Percentiles rank a stretch among this genome's conserved stretches.
Evolutionary conservation across 2,113 vertebrate species (phyloP).

Genomic region (Tupaia tana): DNA sequence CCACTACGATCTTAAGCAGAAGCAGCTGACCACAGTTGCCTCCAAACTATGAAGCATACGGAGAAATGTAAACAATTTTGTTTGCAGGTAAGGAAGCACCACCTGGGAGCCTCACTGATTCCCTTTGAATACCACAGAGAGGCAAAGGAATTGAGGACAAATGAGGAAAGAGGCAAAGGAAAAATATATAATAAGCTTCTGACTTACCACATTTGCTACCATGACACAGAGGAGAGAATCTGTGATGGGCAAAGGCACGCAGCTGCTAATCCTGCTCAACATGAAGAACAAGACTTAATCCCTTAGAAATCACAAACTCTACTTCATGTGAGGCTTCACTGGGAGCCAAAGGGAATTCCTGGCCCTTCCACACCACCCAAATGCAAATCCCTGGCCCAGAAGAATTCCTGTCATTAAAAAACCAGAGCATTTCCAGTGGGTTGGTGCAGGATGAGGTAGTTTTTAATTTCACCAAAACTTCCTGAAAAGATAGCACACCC

Average conservation of each 20-base stretch:
- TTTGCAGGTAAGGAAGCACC: background rate
- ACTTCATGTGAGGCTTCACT: background rate
- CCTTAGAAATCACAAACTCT: background rate
- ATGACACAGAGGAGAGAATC: background rate
- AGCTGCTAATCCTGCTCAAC: background rate
- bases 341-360: background rate
- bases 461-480: slow-evolving; percentile 7
- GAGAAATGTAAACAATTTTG: background rate
- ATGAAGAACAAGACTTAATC: background rate
- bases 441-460: background rate
- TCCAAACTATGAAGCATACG: background rate
- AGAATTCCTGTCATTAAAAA: slow-evolving; percentile 2
- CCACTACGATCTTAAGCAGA: background rate
- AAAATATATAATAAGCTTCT: background rate
- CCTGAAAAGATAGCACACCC: background rate
- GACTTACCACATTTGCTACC: background rate
- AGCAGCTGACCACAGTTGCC: background rate
- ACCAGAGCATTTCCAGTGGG: background rate
- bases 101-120: background rate
- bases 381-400: background rate
- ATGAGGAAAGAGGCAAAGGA: background rate
- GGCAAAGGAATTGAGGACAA: background rate
- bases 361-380: background rate
- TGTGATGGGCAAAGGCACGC: background rate
- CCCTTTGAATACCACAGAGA: background rate